Conservation (phyloP, 2,113 vertebrate species). For the Paedocypris sp. region DNA sequence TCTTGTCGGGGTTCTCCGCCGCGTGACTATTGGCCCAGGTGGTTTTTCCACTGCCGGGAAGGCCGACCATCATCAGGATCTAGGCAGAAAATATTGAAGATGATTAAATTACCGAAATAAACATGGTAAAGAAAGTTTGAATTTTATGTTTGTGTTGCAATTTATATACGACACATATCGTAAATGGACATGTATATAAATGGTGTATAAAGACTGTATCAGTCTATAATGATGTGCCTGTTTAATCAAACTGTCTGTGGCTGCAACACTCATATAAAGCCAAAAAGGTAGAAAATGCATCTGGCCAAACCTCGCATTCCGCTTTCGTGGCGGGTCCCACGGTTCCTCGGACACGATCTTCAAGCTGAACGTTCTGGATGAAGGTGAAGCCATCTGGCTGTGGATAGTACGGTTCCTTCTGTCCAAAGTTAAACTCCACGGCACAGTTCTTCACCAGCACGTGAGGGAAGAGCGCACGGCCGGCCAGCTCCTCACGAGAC, state of each 20-base stretch:
- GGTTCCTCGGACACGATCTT: constrained; percentile 58
- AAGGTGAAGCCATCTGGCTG: constrained; percentile 63
- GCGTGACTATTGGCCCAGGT: constrained; percentile 70
- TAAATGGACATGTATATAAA: too few species aligned
- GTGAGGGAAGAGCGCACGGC: constrained; percentile 66
- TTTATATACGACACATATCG: too few species aligned
- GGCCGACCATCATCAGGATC: constrained; percentile 78
- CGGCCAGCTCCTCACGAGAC: constrained; percentile 49
- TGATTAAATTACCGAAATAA: too few species aligned
- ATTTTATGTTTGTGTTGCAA: too few species aligned
- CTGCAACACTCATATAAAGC: too few species aligned
- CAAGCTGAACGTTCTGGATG: constrained; percentile 59
- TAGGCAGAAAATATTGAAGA: constrained; percentile 25
- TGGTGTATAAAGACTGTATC: too few species aligned
- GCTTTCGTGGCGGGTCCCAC: constrained; percentile 64
- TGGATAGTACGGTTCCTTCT: constrained; percentile 58
- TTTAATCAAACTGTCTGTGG: too few species aligned
- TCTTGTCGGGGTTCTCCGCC: constrained; percentile 64
- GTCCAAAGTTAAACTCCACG: constrained; percentile 75
- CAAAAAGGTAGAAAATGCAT: too few species aligned
- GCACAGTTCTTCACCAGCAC: constrained; percentile 74
- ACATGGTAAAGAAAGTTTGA: too few species aligned
- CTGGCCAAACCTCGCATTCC: constrained; percentile 75
- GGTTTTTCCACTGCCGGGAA: constrained; percentile 70
- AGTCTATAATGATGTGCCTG: too few species aligned